A percentile compares a stretch with the other conserved stretches of the same genome.
phyloP scores from a whole-genome alignment of 2,113 vertebrate species.

The Seriola dumerili region DNA sequence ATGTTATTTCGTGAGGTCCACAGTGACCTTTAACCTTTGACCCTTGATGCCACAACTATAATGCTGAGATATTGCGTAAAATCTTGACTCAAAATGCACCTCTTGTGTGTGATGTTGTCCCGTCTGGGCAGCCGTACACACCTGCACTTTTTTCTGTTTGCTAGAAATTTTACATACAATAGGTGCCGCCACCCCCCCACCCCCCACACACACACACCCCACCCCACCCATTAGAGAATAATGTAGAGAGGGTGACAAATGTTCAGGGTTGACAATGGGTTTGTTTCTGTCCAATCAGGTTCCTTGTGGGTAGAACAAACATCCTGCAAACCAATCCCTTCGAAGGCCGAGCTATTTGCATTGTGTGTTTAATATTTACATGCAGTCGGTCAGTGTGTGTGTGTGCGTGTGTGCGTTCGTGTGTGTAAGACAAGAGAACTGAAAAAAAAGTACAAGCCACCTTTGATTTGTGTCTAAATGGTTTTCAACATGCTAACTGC shows the following conservation, averaged over 20 bases:
- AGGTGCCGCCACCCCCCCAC: too few relatives aligned
- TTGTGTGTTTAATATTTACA: conserved; percentile 26
- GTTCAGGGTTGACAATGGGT: neutral
- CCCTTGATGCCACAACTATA: too few relatives aligned
- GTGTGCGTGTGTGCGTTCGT: too few relatives aligned
- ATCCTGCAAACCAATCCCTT: neutral
- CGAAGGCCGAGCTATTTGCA: neutral
- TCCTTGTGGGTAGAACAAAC: neutral
- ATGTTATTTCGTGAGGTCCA: too few relatives aligned
- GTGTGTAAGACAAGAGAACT: neutral
- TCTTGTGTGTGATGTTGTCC: neutral
- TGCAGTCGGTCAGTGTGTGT: neutral
- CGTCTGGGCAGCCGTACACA: neutral
- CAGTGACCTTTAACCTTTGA: too few relatives aligned
- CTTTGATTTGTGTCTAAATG: neutral
- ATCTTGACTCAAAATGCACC: too few relatives aligned
- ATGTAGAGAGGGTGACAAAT: neutral
- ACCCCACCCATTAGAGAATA: neutral
- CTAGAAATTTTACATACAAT: neutral
- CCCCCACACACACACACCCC: too few relatives aligned
- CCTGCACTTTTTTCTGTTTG: too few relatives aligned
- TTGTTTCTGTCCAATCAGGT: conserved; percentile 9
- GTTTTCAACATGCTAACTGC: neutral
- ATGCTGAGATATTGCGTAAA: too few relatives aligned
- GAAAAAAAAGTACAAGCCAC: conserved; percentile 15